Percentiles rank a stretch among this genome's conserved stretches.
Conservation (phyloP, 2,113 vertebrate genomes). For the Lophius piscatorius region DNA sequence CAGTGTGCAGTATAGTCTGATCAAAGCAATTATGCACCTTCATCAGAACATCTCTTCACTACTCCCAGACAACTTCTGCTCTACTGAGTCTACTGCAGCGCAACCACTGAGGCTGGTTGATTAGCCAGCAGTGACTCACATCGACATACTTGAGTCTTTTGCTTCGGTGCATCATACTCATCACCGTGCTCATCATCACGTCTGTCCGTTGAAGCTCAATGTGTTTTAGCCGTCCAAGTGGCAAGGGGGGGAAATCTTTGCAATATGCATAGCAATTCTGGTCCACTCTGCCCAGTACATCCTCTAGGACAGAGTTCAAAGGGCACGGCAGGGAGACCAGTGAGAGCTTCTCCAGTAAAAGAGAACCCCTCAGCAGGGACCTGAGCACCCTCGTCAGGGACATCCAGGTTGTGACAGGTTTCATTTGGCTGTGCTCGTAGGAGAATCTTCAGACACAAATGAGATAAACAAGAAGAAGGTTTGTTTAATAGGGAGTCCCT, state of each 20-base stretch:
- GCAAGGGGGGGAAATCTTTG: conserved; percentile 5
- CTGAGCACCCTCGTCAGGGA: conserved; percentile 62
- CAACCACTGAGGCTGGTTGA: conserved; percentile 41
- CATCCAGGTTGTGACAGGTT: conserved; percentile 66
- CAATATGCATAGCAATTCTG: background rate
- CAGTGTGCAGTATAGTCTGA: too few relatives aligned
- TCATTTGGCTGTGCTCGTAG: conserved; percentile 62
- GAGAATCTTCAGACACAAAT: conserved; percentile 64
- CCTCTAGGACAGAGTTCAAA: conserved; percentile 63
- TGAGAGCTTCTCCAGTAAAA: conserved; percentile 70
- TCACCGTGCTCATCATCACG: conserved; percentile 57
- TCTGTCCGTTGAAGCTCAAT: conserved; percentile 66
- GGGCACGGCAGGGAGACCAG: conserved; percentile 77
- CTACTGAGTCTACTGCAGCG: background rate
- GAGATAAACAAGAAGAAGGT: conserved; percentile 14
- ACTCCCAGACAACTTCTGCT: conserved; percentile 52
- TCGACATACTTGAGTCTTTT: conserved; percentile 64
- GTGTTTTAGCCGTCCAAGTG: conserved; percentile 38
- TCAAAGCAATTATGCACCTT: too few relatives aligned
- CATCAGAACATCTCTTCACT: conserved; percentile 13
- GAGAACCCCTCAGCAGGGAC: conserved; percentile 68
- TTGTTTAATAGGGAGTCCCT: background rate
- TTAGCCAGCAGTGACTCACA: conserved; percentile 74
- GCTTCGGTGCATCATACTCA: conserved; percentile 46
- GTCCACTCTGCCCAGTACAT: conserved; percentile 9